phyloP scores from a whole-genome alignment of 2,797 vertebrate genomes.

The Pempheris klunzingeri region DNA sequence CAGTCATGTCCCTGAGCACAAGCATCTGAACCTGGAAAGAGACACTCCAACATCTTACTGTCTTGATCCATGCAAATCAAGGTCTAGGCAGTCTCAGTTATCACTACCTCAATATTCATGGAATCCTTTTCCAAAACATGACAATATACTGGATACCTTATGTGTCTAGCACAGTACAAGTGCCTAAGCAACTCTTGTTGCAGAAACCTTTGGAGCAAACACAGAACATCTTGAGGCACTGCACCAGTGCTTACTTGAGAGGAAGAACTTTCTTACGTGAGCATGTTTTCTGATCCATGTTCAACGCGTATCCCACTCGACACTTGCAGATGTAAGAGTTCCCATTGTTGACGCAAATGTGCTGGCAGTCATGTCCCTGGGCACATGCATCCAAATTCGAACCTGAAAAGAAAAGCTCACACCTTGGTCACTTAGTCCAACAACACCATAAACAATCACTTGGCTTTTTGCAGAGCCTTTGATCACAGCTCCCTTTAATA shows the following conservation, averaged over 20 bases:
- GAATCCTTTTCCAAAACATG: not conserved
- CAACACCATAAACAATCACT: not conserved
- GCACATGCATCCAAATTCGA: constrained; percentile 66
- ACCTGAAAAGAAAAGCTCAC: constrained; percentile 47
- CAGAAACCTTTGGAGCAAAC: not conserved
- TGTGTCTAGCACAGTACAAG: not conserved
- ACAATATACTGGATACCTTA: not conserved
- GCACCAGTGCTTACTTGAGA: not conserved
- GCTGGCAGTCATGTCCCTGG: constrained; percentile 84
- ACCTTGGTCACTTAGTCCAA: constrained; percentile 4
- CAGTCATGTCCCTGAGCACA: constrained; percentile 84
- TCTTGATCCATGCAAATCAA: not conserved
- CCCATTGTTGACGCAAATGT: constrained; percentile 80
- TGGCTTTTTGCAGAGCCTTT: constrained; percentile 1
- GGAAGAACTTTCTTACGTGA: constrained; percentile 77
- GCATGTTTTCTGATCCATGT: constrained; percentile 84
- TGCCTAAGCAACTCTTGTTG: not conserved
- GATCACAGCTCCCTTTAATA: not conserved
- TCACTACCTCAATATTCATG: not conserved
- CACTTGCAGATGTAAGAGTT: constrained; percentile 85
- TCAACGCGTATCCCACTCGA: constrained; percentile 82
- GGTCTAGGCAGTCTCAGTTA: not conserved
- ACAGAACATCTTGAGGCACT: not conserved
- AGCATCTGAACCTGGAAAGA: constrained; percentile 54
- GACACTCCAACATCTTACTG: constrained; percentile 12